Percentiles rank a stretch among this genome's conserved stretches.
Conservation (phyloP, 1,140 invertebrate genomes). For the Drosophila sp. region DNA sequence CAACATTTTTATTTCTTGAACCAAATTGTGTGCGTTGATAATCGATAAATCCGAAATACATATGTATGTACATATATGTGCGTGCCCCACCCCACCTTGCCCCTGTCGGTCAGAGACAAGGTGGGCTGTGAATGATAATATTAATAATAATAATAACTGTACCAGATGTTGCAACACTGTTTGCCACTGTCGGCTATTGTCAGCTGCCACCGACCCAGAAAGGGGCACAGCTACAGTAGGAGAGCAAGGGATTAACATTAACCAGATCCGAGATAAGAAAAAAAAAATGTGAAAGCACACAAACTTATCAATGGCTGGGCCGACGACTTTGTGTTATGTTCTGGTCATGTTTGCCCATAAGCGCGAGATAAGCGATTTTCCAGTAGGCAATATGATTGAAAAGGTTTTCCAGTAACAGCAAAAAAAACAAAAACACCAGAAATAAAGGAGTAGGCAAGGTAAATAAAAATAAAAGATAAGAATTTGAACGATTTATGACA, state of each 20-base stretch:
- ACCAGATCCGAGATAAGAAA: conserved; percentile 10
- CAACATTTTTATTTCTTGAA: conserved; percentile 34
- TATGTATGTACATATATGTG: conserved; percentile 18
- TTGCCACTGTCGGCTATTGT: conserved; percentile 7
- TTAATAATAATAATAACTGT: conserved; percentile 9
- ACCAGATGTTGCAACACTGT: conserved; percentile 6
- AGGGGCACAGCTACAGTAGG: conserved; percentile 2
- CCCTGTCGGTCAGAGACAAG: neutral
- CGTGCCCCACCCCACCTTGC: neutral
- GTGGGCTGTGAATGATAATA: conserved; percentile 2
- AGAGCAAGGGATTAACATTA: conserved; percentile 12
- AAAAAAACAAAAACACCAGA: conserved; percentile 25
- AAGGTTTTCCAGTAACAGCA: conserved; percentile 57
- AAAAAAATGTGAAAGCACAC: conserved; percentile 8
- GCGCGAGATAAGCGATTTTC: conserved; percentile 63
- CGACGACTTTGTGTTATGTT: neutral
- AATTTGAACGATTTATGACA: conserved; percentile 73
- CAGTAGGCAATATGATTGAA: conserved; percentile 66
- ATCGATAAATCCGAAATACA: conserved; percentile 69
- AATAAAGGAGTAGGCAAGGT: conserved; percentile 42
- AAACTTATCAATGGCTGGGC: conserved; percentile 11
- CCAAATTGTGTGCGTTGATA: conserved; percentile 62
- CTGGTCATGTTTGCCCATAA: conserved; percentile 10
- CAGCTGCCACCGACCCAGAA: conserved; percentile 9
- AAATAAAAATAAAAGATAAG: conserved; percentile 66